phyloP scores from a whole-genome alignment of 2,113 vertebrate species.

The Plecotus auritus region DNA sequence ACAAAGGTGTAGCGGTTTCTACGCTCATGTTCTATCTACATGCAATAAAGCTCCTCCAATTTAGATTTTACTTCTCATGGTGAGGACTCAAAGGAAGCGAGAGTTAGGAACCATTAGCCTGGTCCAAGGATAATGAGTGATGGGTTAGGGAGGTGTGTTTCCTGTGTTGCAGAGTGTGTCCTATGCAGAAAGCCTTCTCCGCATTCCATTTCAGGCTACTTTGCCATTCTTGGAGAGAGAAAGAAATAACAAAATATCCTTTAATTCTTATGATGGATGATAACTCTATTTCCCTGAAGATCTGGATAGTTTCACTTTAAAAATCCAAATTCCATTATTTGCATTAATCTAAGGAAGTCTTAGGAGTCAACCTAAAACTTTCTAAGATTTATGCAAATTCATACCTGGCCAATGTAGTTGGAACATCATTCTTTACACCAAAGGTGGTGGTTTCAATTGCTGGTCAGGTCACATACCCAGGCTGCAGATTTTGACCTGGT shows the following conservation, averaged over 20 bases:
- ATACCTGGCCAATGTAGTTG: no score
- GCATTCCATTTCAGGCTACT: neutral
- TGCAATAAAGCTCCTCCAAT: neutral
- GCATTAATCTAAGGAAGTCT: no score
- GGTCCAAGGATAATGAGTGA: neutral
- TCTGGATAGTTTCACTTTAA: neutral
- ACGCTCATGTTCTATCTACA: neutral
- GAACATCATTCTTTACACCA: no score
- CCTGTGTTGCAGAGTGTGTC: neutral
- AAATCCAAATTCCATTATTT: neutral
- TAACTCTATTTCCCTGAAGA: neutral
- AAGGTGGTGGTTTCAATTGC: no score
- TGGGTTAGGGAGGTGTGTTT: neutral
- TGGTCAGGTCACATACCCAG: no score
- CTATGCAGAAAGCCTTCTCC: neutral
- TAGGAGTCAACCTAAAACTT: neutral
- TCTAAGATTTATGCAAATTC: neutral
- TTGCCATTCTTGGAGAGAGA: neutral
- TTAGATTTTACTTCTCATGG: neutral
- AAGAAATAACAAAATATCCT: neutral
- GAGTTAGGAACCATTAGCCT: neutral
- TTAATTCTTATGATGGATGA: neutral
- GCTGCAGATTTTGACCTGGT: no score
- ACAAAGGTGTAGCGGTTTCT: neutral
- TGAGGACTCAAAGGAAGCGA: neutral